Base-by-base conservation (phyloP, 2,797 vertebrate genomes). In the Sebastes trivittatus region DNA sequence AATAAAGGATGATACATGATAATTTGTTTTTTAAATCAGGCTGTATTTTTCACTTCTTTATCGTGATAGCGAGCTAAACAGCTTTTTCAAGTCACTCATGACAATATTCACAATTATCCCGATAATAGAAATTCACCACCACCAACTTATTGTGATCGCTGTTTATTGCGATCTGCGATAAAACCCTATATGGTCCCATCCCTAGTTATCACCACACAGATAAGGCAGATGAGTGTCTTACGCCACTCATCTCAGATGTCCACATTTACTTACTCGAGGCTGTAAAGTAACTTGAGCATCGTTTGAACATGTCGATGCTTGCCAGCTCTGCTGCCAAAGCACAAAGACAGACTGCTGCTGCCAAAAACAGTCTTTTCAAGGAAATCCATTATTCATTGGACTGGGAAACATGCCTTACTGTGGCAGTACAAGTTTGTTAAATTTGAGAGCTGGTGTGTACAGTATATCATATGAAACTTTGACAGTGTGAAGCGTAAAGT, bases 321-420 rank as follows among this genome's bases (percentile, higher is more conserved):
- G 81, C 75, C 81, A 82, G 72, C 56, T 30, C 52, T 68, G 55
- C 61, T 66, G 58, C 80, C 67, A 23, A 58, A 78, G 69, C 69
- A 81, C 72, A 80, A 68, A 79, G 81, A 74, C 70, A 76, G 67
- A 82, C 61, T 70, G 49, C 66, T 61, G 22, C 76, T 86, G 81
- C 86, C 84, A 86, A 85, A 80, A 81, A 75, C 64, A 72, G 11
- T 58, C 61, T 82, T 90, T 85, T 81, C 65, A 86, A 73, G 38
- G 66, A 52, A 20, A 75, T 83, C 72, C 60, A 71, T 89, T 86
- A 77, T 88, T 87, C 64, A 81, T 71, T 27, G 42, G 71, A 58
- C 27, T 52, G 58, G 78, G 63, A 85, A 75, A 83, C 71, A 72
- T 73, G 75, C 8, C 52, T 60, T 20, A 52, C 70, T 61, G 27